phyloP scores from a whole-genome alignment of 2,113 vertebrate genomes.

The Lepus timidus region DNA sequence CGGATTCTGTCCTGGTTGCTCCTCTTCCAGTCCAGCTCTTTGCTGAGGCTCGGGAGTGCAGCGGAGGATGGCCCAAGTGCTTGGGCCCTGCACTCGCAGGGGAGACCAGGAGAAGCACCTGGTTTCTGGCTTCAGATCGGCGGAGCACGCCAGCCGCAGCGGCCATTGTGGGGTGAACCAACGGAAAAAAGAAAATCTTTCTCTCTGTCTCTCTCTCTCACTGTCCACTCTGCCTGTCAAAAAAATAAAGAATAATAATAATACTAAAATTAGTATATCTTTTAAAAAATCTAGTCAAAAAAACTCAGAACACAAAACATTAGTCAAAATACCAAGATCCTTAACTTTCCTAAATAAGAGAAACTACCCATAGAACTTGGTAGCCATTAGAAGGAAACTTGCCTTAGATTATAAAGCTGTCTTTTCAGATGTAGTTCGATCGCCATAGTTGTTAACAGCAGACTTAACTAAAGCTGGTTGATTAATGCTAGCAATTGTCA shows the following conservation, averaged over 20 bases:
- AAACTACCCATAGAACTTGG: background rate
- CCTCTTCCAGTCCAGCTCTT: too few relatives aligned
- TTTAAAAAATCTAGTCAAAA: background rate
- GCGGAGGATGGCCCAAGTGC: too few relatives aligned
- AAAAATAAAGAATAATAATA: background rate
- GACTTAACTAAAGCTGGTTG: background rate
- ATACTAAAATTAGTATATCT: constrained; percentile 11
- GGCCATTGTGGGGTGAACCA: too few relatives aligned
- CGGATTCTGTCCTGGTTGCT: too few relatives aligned
- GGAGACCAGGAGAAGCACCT: too few relatives aligned
- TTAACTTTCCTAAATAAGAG: background rate
- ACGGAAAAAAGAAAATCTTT: too few relatives aligned
- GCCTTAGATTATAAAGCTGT: background rate
- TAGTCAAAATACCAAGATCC: background rate
- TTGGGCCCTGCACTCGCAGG: too few relatives aligned
- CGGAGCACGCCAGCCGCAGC: too few relatives aligned
- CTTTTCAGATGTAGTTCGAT: constrained; percentile 3
- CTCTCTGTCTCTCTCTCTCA: too few relatives aligned
- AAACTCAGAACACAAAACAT: background rate
- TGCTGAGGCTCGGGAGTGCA: too few relatives aligned
- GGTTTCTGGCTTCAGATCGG: too few relatives aligned
- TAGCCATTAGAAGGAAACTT: background rate
- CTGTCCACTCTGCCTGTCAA: too few relatives aligned
- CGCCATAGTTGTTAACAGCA: background rate
- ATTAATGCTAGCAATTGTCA: background rate